Percentiles rank a stretch among this genome's conserved stretches.
Evolutionary conservation across 92 coral and sea anemone species (phyloP).

Genomic region (Phenganax stokvisi): DNA sequence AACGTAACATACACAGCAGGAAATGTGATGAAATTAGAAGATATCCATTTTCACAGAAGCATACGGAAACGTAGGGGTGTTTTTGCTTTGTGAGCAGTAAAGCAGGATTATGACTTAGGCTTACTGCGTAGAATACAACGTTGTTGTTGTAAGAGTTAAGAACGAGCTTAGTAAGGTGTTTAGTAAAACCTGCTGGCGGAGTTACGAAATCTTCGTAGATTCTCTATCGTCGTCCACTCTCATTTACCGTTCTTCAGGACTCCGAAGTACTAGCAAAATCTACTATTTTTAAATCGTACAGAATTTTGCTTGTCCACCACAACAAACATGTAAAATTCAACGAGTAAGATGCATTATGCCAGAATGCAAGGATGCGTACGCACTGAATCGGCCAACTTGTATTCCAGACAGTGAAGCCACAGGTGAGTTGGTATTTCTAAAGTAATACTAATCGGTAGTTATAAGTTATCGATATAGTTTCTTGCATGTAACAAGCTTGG

Average conservation of each 20-base stretch:
- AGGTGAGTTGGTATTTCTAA: background rate
- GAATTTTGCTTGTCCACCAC: constrained; percentile 69
- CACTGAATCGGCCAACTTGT: constrained; percentile 91
- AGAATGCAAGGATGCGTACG: constrained; percentile 65
- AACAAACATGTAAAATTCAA: constrained; percentile 76
- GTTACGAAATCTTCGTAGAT: too few relatives aligned
- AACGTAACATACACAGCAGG: background rate
- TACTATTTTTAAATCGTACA: constrained; percentile 1
- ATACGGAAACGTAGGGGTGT: too few relatives aligned
- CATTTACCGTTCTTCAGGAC: background rate
- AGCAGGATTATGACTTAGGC: too few relatives aligned
- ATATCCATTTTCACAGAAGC: too few relatives aligned
- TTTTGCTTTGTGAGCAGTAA: too few relatives aligned
- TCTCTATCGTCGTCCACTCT: background rate
- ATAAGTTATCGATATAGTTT: too few relatives aligned
- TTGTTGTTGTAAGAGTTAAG: too few relatives aligned
- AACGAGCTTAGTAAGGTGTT: too few relatives aligned
- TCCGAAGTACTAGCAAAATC: background rate
- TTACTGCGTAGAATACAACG: too few relatives aligned
- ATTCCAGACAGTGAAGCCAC: constrained; percentile 48
- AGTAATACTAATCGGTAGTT: too few relatives aligned
- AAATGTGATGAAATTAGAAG: background rate
- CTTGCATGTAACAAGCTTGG: too few relatives aligned
- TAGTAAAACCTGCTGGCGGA: too few relatives aligned
- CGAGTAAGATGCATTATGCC: constrained; percentile 91